phyloP scores from a whole-genome alignment of 2,888 invertebrate species.

The Ophion costatus region DNA sequence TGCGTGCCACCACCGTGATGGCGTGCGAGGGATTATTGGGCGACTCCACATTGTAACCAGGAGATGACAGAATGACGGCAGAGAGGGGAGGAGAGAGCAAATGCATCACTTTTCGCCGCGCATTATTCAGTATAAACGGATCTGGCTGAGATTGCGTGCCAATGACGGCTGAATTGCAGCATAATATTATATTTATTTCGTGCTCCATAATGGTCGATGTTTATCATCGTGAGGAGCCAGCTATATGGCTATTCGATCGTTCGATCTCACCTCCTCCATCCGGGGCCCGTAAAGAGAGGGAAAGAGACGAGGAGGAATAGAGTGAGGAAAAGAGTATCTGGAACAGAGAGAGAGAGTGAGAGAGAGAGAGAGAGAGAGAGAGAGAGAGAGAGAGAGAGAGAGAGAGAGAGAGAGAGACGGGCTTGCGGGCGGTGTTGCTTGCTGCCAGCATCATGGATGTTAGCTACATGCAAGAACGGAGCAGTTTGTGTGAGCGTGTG shows the following conservation, averaged over 20 bases:
- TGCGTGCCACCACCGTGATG: too few relatives aligned
- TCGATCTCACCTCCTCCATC: conserved; percentile 56
- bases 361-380: conserved; percentile 32
- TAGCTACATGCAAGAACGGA: conserved; percentile 35
- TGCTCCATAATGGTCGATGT: conserved; percentile 66
- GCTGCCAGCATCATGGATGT: conserved; percentile 42
- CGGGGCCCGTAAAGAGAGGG: conserved; percentile 38
- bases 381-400: conserved; percentile 25
- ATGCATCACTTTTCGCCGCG: conserved; percentile 26
- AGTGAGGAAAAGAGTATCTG: conserved; percentile 26
- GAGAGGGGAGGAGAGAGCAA: not conserved
- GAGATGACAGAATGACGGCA: conserved; percentile 16
- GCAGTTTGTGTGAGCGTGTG: not conserved
- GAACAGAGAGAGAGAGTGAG: conserved; percentile 20
- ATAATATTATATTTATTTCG: conserved; percentile 65
- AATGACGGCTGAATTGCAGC: conserved; percentile 53
- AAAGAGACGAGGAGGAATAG: conserved; percentile 30
- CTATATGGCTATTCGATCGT: conserved; percentile 60
- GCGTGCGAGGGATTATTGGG: not conserved
- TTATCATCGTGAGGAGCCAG: conserved; percentile 57
- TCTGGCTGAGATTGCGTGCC: conserved; percentile 41
- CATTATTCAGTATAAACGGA: conserved; percentile 40
- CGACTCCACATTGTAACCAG: not conserved
- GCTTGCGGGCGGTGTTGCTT: conserved; percentile 54
- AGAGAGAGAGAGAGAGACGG: conserved; percentile 37